Percentiles rank a stretch among this genome's conserved stretches.
Evolutionary conservation across 2,797 vertebrate species (phyloP).

Genomic region (Rhincodon typus): DNA sequence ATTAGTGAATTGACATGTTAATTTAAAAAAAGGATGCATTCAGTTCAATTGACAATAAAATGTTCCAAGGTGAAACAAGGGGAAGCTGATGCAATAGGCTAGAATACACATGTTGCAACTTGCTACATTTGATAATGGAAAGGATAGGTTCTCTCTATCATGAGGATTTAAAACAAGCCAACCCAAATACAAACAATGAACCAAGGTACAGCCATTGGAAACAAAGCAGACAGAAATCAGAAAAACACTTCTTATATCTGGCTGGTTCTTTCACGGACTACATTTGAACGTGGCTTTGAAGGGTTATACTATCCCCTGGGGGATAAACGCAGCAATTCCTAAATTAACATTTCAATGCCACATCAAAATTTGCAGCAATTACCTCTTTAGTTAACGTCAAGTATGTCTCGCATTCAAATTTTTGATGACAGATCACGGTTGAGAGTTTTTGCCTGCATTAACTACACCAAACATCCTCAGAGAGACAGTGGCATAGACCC

Average conservation of each 20-base stretch:
- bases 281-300: not conserved
- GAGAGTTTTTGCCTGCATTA: not conserved
- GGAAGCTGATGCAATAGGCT: not conserved
- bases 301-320: not conserved
- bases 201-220: not conserved
- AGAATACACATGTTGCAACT: not conserved
- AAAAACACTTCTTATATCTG: not conserved
- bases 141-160: not conserved
- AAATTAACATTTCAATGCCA: not conserved
- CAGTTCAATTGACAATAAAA: not conserved
- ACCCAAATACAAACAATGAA: not conserved
- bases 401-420: not conserved
- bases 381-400: not conserved
- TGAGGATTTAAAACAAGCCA: not conserved
- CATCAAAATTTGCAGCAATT: not conserved
- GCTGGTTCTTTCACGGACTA: not conserved
- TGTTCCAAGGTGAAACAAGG: not conserved
- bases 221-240: not conserved
- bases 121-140: not conserved
- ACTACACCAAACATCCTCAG: not conserved
- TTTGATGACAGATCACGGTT: not conserved
- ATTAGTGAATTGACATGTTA: not conserved
- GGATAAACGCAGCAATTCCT: not conserved
- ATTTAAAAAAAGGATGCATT: not conserved
- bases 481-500: not conserved